Evolutionary conservation across 2,888 invertebrate species (phyloP).

Genomic region (Ophonus ardosiacus): DNA sequence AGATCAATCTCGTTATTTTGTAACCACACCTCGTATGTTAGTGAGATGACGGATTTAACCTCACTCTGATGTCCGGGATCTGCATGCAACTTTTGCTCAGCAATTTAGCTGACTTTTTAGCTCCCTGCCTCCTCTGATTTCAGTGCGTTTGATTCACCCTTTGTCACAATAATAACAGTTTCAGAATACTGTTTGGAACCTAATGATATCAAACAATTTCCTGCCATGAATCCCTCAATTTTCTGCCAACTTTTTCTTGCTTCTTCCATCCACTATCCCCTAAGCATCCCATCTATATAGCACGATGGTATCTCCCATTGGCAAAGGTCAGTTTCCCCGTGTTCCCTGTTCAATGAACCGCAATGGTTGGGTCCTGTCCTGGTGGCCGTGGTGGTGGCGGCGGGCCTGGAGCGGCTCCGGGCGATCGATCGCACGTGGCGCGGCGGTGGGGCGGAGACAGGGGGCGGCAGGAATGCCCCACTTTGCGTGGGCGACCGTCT

Average conservation of each 20-base stretch:
- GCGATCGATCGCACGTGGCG: conserved; percentile 67
- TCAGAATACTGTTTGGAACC: no score
- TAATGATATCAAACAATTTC: no score
- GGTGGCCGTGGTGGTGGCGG: conserved; percentile 43
- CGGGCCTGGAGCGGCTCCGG: conserved; percentile 1
- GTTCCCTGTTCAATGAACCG: conserved; percentile 68
- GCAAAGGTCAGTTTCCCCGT: background rate
- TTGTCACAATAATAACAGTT: no score
- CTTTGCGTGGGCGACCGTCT: conserved; percentile 73
- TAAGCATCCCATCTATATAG: background rate
- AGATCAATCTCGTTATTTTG: no score
- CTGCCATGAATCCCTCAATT: no score
- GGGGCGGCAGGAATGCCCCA: conserved; percentile 71
- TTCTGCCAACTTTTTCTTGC: background rate
- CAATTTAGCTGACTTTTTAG: no score
- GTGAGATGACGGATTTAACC: no score
- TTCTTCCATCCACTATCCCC: background rate
- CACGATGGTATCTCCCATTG: background rate
- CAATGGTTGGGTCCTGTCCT: conserved; percentile 65
- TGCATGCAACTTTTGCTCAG: no score
- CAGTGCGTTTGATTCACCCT: no score
- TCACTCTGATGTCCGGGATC: no score
- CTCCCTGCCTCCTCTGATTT: no score
- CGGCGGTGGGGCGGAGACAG: conserved; percentile 69
- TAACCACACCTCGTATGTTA: no score